These are phyloP conservation scores for Antennarius maculatus DNA, from an alignment of 2,797 vertebrate genomes.

Conservation along the genomic window DNA sequence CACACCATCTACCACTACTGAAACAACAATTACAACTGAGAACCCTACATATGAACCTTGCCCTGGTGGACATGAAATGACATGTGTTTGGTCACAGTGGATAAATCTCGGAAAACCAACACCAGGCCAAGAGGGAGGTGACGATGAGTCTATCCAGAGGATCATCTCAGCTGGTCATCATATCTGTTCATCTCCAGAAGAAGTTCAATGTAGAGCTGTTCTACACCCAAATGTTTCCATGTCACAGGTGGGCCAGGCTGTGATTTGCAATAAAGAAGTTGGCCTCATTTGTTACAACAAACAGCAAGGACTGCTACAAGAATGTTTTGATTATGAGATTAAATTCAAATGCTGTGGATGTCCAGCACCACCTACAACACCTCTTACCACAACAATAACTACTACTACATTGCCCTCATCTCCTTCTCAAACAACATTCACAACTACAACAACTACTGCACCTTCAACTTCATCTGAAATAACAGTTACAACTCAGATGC, in stretches of 20 bases:
- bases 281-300: slow-evolving; percentile 1
- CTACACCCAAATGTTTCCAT: neutral
- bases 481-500: neutral
- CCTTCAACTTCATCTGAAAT: neutral
- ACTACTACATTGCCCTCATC: neutral
- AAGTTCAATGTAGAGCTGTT: neutral
- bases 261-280: neutral
- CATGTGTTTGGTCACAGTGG: neutral
- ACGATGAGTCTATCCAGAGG: neutral
- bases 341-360: neutral
- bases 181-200: neutral
- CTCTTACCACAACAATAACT: neutral
- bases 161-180: neutral
- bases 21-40: neutral
- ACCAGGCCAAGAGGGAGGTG: neutral
- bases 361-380: neutral
- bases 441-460: neutral
- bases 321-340: slow-evolving; percentile 2
- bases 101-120: neutral
- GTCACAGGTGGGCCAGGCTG: neutral
- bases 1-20: neutral
- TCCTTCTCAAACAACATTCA: neutral
- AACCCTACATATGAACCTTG: neutral
- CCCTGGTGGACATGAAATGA: neutral
- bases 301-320: neutral